Evolutionary conservation across 2,797 vertebrate genomes (phyloP).

Genomic region (Smutsia gigantea): DNA sequence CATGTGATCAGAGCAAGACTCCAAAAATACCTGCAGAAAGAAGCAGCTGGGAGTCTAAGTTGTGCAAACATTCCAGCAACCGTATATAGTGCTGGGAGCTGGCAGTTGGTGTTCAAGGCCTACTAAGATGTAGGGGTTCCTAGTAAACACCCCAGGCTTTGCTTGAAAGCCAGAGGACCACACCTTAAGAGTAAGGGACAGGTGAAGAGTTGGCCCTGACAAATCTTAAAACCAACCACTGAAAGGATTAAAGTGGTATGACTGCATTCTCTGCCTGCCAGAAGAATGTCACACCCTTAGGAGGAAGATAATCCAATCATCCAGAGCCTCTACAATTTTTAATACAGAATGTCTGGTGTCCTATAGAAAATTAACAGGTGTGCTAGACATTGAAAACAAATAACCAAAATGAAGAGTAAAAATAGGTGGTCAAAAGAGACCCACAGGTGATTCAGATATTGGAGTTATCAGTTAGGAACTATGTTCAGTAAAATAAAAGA

Average conservation of each 20-base stretch:
- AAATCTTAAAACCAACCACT: background rate
- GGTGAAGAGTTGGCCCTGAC: background rate
- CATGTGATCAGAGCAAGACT: background rate
- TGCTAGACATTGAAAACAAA: background rate
- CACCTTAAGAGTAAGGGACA: background rate
- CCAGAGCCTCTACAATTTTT: background rate
- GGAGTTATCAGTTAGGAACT: background rate
- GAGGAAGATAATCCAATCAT: background rate
- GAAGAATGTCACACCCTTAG: background rate
- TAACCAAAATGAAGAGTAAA: slow-evolving; percentile 9
- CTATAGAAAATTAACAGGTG: background rate
- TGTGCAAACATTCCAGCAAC: background rate
- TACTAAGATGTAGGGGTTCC: background rate
- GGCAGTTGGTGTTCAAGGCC: background rate
- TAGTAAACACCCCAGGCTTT: background rate
- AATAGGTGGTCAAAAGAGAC: background rate
- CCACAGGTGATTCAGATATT: background rate
- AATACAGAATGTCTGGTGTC: background rate
- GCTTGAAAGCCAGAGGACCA: background rate
- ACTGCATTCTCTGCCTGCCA: background rate
- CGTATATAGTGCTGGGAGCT: background rate
- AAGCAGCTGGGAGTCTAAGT: background rate
- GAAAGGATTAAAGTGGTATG: background rate
- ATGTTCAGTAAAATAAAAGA: background rate
- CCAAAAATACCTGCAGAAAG: background rate